Percentiles rank a stretch among this genome's conserved stretches.
Evolutionary conservation across 2,797 vertebrate species (phyloP).

Genomic region (Periparus ater): DNA sequence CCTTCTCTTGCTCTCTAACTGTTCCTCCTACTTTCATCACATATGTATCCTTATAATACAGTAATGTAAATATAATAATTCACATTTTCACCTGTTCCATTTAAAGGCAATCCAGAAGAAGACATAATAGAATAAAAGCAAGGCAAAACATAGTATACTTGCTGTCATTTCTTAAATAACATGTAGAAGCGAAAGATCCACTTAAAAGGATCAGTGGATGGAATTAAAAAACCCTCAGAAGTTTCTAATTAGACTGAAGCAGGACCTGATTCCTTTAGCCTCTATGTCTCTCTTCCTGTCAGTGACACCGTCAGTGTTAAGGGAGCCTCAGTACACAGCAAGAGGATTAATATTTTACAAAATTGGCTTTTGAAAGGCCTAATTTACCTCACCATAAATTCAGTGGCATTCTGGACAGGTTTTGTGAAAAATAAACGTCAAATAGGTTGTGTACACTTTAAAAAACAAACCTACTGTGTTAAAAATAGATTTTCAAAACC

Average conservation of each 20-base stretch:
- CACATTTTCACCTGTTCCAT: background rate
- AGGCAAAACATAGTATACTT: background rate
- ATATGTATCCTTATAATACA: background rate
- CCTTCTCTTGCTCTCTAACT: background rate
- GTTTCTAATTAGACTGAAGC: conserved; percentile 19
- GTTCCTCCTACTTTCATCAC: background rate
- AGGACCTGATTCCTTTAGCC: background rate
- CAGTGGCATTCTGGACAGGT: background rate
- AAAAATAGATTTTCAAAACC: conserved; percentile 54
- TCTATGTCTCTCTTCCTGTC: background rate
- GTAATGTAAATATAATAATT: background rate
- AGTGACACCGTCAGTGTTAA: background rate
- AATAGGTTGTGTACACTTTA: background rate
- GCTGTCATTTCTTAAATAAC: background rate
- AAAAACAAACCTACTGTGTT: conserved; percentile 32
- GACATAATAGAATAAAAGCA: background rate
- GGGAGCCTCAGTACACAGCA: background rate
- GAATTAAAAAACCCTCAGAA: conserved; percentile 26
- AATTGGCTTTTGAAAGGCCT: conserved; percentile 15
- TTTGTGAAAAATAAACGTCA: background rate
- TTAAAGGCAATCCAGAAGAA: background rate
- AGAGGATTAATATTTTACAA: conserved; percentile 40
- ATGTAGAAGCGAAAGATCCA: background rate
- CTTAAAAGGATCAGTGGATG: conserved; percentile 15
- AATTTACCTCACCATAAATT: conserved; percentile 15